Conservation (phyloP, 2,797 vertebrate genomes). For the Ptychobarbus kaznakovi region DNA sequence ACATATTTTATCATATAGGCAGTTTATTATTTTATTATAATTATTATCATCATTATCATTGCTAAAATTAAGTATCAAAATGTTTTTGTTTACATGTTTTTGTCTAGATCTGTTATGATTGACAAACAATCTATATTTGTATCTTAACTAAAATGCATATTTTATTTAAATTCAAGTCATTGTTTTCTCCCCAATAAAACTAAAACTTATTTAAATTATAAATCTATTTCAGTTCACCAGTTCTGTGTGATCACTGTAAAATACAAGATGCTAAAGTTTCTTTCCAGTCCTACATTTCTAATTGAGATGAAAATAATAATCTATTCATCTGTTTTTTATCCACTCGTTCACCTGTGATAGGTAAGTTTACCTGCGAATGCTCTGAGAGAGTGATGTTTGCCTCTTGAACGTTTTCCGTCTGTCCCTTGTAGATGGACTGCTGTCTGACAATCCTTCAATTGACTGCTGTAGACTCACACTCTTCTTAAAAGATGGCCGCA, state of each 20-base stretch:
- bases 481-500: constrained; percentile 84
- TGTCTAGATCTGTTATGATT: background rate
- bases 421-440: constrained; percentile 64
- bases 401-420: constrained; percentile 76
- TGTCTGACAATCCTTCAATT: constrained; percentile 61
- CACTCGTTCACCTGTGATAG: background rate
- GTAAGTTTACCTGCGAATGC: constrained; percentile 87
- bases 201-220: background rate
- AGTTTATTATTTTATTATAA: no score
- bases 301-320: background rate
- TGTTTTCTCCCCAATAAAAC: background rate
- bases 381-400: constrained; percentile 92
- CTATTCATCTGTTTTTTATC: background rate
- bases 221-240: background rate
- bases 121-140: background rate
- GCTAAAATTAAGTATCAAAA: background rate
- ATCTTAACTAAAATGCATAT: background rate
- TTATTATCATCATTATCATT: no score
- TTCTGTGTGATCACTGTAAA: background rate
- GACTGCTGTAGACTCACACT: constrained; percentile 81
- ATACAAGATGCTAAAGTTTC: background rate
- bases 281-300: background rate
- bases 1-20: background rate
- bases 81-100: background rate
- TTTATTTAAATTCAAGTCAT: background rate